Conservation (phyloP, 2,113 vertebrate species). For the Ramphastos sulfuratus region DNA sequence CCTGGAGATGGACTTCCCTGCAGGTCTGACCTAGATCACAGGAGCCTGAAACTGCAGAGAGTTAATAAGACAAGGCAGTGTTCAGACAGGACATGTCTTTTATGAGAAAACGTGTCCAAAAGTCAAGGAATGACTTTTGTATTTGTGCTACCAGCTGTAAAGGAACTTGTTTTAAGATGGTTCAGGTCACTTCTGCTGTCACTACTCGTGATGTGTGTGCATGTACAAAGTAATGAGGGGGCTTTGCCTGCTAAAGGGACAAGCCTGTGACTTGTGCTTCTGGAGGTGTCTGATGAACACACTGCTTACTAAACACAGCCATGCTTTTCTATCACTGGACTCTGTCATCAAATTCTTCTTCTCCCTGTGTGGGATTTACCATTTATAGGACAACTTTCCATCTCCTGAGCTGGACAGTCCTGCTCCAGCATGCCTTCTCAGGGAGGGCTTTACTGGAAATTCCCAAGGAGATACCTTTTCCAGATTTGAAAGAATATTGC, state of each 20-base stretch:
- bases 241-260: not conserved
- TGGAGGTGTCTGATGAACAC: not conserved
- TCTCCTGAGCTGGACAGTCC: not conserved
- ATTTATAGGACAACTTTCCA: not conserved
- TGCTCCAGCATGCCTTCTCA: not conserved
- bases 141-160: not conserved
- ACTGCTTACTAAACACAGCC: not conserved
- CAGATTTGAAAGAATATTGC: not conserved
- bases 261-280: not conserved
- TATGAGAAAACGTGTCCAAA: not conserved
- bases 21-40: not conserved
- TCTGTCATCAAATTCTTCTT: not conserved
- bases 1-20: not conserved
- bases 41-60: not conserved
- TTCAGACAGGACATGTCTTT: not conserved
- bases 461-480: not conserved
- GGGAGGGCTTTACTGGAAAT: not conserved
- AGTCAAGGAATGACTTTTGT: not conserved
- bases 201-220: not conserved
- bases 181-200: not conserved
- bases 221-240: accelerated
- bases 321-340: not conserved
- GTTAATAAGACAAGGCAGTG: not conserved
- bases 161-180: not conserved
- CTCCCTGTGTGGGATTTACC: not conserved